Evolutionary conservation across 37 sponge, comb jelly and placozoan species (phyloP).

Genomic region (Chondrilla cf. caribensis): DNA sequence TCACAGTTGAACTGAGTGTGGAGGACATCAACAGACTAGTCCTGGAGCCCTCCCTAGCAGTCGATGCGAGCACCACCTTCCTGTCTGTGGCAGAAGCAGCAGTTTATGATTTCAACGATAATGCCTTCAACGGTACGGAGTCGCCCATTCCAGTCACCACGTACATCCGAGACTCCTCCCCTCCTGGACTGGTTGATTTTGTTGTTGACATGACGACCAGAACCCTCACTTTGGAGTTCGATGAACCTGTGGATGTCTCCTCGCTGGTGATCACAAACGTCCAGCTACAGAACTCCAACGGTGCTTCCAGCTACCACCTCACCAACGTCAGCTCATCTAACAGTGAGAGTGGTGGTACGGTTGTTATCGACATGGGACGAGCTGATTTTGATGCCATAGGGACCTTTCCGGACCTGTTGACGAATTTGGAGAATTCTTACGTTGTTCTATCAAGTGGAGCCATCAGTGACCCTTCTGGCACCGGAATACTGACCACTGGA

Average conservation of each 20-base stretch:
- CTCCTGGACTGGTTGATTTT: conserved; percentile 45
- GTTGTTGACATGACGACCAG: conserved; percentile 46
- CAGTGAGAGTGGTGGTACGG: conserved; percentile 45
- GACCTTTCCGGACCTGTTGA: conserved; percentile 41
- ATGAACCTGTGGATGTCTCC: conserved; percentile 69
- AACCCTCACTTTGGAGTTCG: conserved; percentile 58
- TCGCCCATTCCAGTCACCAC: conserved; percentile 27
- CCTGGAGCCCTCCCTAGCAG: conserved; percentile 53
- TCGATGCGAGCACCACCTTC: conserved; percentile 44
- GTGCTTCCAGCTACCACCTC: conserved; percentile 30
- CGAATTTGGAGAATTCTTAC: conserved; percentile 39
- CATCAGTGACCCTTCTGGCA: conserved; percentile 55
- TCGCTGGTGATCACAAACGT: conserved; percentile 63
- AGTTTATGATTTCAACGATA: conserved; percentile 56
- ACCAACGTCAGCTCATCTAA: conserved; percentile 36
- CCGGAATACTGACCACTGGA: conserved; percentile 15
- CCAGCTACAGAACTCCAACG: conserved; percentile 49
- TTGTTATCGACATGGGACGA: conserved; percentile 42
- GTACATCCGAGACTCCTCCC: conserved; percentile 60
- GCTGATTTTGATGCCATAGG: conserved; percentile 67
- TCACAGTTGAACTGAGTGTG: conserved; percentile 32
- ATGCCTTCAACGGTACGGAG: conserved; percentile 36
- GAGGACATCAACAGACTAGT: conserved; percentile 63
- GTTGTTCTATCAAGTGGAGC: conserved; percentile 29
- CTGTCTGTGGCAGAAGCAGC: conserved; percentile 61